Evolutionary conservation across 2,888 invertebrate species (phyloP).

Genomic region (Kuschelorhynchus macadamiae): DNA sequence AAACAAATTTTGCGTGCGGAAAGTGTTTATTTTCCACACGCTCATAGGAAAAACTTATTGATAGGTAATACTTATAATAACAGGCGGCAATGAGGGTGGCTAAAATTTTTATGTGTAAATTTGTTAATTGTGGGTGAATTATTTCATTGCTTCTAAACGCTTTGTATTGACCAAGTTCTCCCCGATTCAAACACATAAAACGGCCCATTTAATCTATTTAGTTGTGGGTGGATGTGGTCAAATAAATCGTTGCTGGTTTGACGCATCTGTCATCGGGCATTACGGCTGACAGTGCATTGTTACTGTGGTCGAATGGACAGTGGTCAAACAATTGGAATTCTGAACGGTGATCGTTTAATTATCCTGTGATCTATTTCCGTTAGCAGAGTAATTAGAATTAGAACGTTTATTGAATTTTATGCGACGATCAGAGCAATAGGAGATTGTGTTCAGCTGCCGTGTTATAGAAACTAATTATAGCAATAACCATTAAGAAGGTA

Average conservation of each 20-base stretch:
- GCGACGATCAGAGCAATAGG: not conserved
- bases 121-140: too few relatives aligned
- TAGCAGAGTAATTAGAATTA: constrained; percentile 25
- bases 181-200: constrained; percentile 29
- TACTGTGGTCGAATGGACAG: constrained; percentile 29
- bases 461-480: not conserved
- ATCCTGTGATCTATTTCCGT: constrained; percentile 35
- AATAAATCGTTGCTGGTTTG: constrained; percentile 37
- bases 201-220: constrained; percentile 59
- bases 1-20: too few relatives aligned
- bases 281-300: constrained; percentile 54
- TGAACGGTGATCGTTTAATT: constrained; percentile 36
- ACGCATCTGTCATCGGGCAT: constrained; percentile 66
- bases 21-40: too few relatives aligned
- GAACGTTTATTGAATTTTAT: constrained; percentile 23
- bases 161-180: too few relatives aligned
- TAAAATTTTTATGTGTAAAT: too few relatives aligned
- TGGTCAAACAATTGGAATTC: constrained; percentile 39
- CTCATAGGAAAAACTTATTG: too few relatives aligned
- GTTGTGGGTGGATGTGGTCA: constrained; percentile 62
- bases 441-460: not conserved
- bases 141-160: too few relatives aligned
- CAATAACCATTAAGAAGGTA: not conserved
- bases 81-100: too few relatives aligned
- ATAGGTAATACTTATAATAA: too few relatives aligned